Percentiles rank a stretch among this genome's conserved stretches.
These are phyloP conservation scores for Holacanthus passer DNA, from an alignment of 2,113 vertebrate genomes.

Conservation along the genomic window DNA sequence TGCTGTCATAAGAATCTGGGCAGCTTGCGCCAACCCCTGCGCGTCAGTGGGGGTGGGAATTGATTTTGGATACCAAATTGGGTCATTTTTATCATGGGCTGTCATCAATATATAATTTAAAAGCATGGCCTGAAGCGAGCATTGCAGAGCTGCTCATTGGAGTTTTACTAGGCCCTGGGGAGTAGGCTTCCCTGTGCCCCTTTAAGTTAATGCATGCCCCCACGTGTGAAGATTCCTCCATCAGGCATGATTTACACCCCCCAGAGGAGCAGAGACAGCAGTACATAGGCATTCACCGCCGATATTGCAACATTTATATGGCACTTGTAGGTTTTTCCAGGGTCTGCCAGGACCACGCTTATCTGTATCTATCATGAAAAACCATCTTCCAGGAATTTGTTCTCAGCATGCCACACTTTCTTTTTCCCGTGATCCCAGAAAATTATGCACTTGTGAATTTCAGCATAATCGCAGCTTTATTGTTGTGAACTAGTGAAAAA, in stretches of 20 bases:
- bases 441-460: conserved; percentile 23
- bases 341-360: conserved; percentile 18
- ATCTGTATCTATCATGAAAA: conserved; percentile 49
- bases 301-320: conserved; percentile 46
- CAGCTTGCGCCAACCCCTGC: conserved; percentile 42
- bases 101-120: conserved; percentile 77
- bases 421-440: background rate
- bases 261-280: conserved; percentile 52
- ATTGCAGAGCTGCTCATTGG: conserved; percentile 54
- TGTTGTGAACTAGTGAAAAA: conserved; percentile 15
- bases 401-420: background rate
- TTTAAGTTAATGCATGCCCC: conserved; percentile 68
- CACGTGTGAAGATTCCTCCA: conserved; percentile 62
- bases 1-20: conserved; percentile 67
- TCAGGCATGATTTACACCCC: conserved; percentile 59
- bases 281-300: conserved; percentile 41
- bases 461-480: conserved; percentile 2
- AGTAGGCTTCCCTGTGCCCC: conserved; percentile 52
- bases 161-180: conserved; percentile 60
- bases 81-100: conserved; percentile 76
- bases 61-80: conserved; percentile 79
- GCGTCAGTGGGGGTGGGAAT: conserved; percentile 61
- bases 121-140: conserved; percentile 57
- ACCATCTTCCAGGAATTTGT: conserved; percentile 20
- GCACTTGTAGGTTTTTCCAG: conserved; percentile 14